A percentile compares a stretch with the other conserved stretches of the same genome.
Conservation (phyloP, 2,888 invertebrate species). For the Cantharis flavilabris region DNA sequence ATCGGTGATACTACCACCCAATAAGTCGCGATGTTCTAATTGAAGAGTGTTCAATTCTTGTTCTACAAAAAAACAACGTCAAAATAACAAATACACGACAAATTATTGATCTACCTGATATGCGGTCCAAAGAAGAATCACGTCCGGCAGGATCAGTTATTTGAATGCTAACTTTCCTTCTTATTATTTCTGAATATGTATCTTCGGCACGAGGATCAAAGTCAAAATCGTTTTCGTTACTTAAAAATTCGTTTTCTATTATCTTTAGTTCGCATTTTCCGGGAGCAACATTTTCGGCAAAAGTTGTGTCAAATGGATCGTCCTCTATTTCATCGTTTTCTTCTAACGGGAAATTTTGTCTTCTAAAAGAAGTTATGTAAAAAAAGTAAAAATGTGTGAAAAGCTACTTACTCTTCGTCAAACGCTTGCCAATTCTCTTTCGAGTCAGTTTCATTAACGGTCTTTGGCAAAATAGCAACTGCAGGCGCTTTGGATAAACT, state of each 20-base stretch:
- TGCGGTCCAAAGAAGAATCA: conserved; percentile 58
- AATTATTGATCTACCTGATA: conserved; percentile 40
- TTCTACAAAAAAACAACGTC: conserved; percentile 49
- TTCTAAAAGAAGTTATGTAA: conserved; percentile 5
- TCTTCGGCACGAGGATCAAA: conserved; percentile 38
- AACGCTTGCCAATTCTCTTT: conserved; percentile 71
- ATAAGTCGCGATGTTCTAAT: conserved; percentile 65
- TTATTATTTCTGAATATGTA: conserved; percentile 34
- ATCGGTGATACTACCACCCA: conserved; percentile 79
- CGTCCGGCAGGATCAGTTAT: conserved; percentile 67
- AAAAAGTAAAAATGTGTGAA: background rate
- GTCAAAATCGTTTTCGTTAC: conserved; percentile 53
- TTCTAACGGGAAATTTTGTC: background rate
- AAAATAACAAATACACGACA: background rate
- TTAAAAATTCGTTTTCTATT: conserved; percentile 63
- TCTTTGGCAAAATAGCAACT: conserved; percentile 54
- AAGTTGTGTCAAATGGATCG: conserved; percentile 87
- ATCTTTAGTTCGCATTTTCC: conserved; percentile 64
- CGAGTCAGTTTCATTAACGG: conserved; percentile 56
- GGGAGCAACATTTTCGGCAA: conserved; percentile 76
- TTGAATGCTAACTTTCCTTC: conserved; percentile 61
- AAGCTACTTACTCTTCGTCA: conserved; percentile 57
- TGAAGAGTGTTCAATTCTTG: conserved; percentile 55
- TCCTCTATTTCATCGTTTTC: conserved; percentile 58
- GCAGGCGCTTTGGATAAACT: conserved; percentile 65